Conservation (phyloP, 2,113 vertebrate genomes). For the Pituophis catenifer region DNA sequence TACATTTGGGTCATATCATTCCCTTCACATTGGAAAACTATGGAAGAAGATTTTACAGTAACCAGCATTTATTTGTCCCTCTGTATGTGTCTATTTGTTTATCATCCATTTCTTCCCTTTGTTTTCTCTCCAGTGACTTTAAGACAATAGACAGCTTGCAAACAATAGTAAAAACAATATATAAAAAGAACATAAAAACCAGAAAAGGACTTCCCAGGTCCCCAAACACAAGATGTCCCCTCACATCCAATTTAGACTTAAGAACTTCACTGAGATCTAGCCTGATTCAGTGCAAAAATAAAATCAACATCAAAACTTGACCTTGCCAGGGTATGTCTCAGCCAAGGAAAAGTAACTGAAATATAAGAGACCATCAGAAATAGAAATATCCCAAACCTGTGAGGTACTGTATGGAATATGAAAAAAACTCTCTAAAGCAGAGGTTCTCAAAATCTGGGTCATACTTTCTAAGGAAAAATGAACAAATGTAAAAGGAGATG, state of each 20-base stretch:
- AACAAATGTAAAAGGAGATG: background rate
- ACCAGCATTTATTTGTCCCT: background rate
- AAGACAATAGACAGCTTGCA: background rate
- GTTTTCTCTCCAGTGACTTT: background rate
- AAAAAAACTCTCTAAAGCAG: background rate
- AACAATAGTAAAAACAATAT: background rate
- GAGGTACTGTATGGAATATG: background rate
- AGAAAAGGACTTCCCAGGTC: background rate
- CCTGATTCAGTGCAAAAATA: background rate
- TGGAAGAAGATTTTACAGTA: background rate
- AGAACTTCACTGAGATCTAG: background rate
- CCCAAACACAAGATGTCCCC: background rate
- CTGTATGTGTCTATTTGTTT: background rate
- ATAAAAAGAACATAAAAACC: background rate
- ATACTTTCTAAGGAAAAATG: background rate
- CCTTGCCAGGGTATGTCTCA: background rate
- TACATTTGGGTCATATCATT: background rate
- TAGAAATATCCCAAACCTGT: background rate
- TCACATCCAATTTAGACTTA: background rate
- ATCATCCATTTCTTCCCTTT: background rate
- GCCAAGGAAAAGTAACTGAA: background rate
- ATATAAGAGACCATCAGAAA: background rate
- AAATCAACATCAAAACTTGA: background rate
- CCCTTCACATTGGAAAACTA: background rate
- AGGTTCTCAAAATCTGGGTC: background rate